Evolutionary conservation across 1,140 invertebrate genomes (phyloP).

Genomic region (Thalassaphorura encarpata): DNA sequence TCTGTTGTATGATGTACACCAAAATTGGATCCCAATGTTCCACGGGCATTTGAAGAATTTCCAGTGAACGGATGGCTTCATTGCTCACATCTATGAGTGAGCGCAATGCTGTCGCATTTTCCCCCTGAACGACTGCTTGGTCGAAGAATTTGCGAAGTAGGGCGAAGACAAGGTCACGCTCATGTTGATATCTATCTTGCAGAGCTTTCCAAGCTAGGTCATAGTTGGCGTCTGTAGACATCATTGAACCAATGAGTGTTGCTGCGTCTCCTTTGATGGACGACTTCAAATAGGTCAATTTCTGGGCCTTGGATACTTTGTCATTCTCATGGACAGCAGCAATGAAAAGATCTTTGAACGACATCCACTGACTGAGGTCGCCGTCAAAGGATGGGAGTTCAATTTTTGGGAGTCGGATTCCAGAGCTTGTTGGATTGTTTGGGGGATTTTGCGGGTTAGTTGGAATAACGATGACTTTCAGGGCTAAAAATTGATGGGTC

Average conservation of each 20-base stretch:
- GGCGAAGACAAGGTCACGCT: constrained; percentile 32
- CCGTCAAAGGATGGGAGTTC: constrained; percentile 8
- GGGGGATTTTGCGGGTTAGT: too few species aligned
- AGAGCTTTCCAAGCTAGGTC: constrained; percentile 33
- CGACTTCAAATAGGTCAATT: constrained; percentile 27
- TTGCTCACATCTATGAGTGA: not conserved
- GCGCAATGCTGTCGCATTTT: not conserved
- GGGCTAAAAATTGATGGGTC: too few species aligned
- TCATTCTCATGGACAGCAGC: constrained; percentile 7
- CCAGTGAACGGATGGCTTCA: not conserved
- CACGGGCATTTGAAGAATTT: too few species aligned
- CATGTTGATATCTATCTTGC: constrained; percentile 34
- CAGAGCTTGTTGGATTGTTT: too few species aligned
- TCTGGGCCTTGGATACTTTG: constrained; percentile 13
- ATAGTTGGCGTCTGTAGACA: constrained; percentile 33
- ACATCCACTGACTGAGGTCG: constrained; percentile 4
- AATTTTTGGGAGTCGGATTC: constrained; percentile 6
- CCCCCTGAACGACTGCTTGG: constrained; percentile 5
- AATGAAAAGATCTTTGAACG: constrained; percentile 10
- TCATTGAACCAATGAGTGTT: constrained; percentile 17
- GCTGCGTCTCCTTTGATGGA: constrained; percentile 14
- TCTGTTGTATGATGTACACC: not conserved
- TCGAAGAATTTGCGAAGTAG: constrained; percentile 34
- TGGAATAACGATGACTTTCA: too few species aligned
- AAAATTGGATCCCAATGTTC: not conserved